Evolutionary conservation across 2,113 vertebrate genomes (phyloP), one percentile per base, ranked within the genome.

Genomic region (Bettongia penicillata): DNA sequence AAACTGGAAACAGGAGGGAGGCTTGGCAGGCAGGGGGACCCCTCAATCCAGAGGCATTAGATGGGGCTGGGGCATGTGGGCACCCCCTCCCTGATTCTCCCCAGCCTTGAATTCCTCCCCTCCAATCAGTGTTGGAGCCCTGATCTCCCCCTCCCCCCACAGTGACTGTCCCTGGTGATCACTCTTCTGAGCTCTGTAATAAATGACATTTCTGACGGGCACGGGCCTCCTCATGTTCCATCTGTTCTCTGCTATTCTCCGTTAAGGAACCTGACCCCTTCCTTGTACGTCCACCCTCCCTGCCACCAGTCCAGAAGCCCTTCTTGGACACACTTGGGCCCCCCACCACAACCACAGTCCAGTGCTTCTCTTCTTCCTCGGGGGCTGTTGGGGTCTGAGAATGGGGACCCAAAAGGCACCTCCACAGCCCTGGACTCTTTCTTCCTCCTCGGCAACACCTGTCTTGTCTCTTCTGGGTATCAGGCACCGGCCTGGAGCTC

Each of bases 121-220:
- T 93, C 89, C 92, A 94, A 91, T 97, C 98, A 96, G 96, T 97
- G 98, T 97, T 97, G 89, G 96, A 97, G 94, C 96, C 95, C 89
- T 89, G 93, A 55, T 4, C 6, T 95, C 52, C 90, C 37, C 51
- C 55, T 53, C 93, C 94, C 55, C 96, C 97, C 95, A 91, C 0
- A 93, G 97, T 96, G 96, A 97, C 28, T 90, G 57, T 93, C 96
- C 95, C 97, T 68, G 93, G 97, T 98, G 96, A 97, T 97, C 95
- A 98, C 97, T 97, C 96, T 92, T 97, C 97, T 96, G 92, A 97
- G 95, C 95, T 96, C 0, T 89, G 97, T 97, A 98, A 98, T 98
- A 98, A 98, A 98, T 57, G 96, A 95, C 97, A 93, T 53, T 98
- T 98, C 96, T 96, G 96, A 94, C 0, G 94, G 94, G 91, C n/a